These are phyloP conservation scores for Ceratotherium simum DNA, from an alignment of 2,113 vertebrate species.

Conservation along the genomic window DNA sequence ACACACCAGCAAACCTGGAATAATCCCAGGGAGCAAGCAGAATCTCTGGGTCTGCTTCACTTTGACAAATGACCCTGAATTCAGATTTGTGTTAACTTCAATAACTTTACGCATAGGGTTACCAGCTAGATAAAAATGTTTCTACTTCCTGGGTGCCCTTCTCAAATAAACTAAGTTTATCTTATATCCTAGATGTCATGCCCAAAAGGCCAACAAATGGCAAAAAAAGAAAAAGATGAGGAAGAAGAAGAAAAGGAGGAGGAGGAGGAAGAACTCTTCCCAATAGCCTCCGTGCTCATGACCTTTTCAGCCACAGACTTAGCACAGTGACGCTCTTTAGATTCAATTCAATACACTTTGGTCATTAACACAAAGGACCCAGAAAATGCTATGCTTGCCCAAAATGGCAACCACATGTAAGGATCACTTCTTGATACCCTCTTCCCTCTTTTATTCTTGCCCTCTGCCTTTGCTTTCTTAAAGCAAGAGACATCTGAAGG, in stretches of 20 bases:
- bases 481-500: not conserved
- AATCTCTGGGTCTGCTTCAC: not conserved
- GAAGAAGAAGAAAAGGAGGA: rapidly evolving
- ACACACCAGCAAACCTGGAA: not conserved
- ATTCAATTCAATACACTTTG: not conserved
- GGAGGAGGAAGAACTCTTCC: not conserved
- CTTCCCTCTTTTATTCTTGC: not conserved
- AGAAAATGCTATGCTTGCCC: not conserved
- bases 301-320: not conserved
- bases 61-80: not conserved
- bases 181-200: not conserved
- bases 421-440: not conserved
- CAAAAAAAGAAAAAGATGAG: not conserved
- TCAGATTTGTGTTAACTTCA: not conserved
- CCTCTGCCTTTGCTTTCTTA: slow-evolving; percentile 22
- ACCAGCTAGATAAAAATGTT: not conserved
- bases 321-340: not conserved
- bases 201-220: not conserved
- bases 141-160: not conserved
- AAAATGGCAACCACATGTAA: not conserved
- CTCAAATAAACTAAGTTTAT: not conserved
- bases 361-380: not conserved
- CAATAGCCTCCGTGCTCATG: not conserved
- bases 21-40: not conserved
- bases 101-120: not conserved